Evolutionary conservation across 1,140 invertebrate genomes (phyloP).

Genomic region (Cherax destructor): DNA sequence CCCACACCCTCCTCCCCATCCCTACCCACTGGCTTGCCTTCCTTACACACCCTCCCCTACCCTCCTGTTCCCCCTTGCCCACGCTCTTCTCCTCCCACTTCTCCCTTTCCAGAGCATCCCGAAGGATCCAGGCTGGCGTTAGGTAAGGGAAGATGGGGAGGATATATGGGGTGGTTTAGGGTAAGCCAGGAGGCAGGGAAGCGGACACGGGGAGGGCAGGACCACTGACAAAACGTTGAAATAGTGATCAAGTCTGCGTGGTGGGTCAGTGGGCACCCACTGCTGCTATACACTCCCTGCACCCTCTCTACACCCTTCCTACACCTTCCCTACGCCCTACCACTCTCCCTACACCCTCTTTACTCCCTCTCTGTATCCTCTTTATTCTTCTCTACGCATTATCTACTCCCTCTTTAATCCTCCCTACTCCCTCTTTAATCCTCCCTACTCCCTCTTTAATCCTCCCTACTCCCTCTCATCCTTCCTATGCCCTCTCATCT

Average conservation of each 20-base stretch:
- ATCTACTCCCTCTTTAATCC: no score
- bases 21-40: slow-evolving; percentile 16
- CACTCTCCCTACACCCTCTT: background rate
- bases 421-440: no score
- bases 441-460: no score
- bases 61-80: background rate
- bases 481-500: no score
- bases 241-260: slow-evolving; percentile 43
- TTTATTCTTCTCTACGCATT: background rate
- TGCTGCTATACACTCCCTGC: background rate
- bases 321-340: background rate
- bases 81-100: background rate
- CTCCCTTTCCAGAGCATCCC: background rate
- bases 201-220: background rate
- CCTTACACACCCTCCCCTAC: background rate
- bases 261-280: slow-evolving; percentile 20
- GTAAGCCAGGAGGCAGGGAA: background rate
- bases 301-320: background rate
- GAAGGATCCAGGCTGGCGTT: no score
- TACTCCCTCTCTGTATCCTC: background rate
- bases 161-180: no score
- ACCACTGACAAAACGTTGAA: slow-evolving; percentile 48
- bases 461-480: no score
- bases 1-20: slow-evolving; percentile 22
- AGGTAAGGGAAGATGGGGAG: no score